Evolutionary conservation across 2,888 invertebrate genomes (phyloP).

Genomic region (Leucophenga montana): DNA sequence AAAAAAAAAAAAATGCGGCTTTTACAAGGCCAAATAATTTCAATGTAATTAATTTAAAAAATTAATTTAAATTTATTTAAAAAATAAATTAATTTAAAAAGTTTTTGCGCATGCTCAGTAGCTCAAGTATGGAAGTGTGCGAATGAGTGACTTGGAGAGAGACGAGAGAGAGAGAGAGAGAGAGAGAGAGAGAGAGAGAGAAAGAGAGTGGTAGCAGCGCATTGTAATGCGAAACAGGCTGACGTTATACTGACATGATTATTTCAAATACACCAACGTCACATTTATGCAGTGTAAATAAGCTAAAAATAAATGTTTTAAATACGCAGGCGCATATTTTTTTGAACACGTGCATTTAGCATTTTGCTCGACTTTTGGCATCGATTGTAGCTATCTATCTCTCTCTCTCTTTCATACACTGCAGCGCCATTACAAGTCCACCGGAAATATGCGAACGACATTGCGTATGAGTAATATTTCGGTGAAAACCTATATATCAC

Average conservation of each 20-base stretch:
- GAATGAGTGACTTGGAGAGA: too few relatives aligned
- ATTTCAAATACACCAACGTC: background rate
- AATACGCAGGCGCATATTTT: constrained; percentile 9
- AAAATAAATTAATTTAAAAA: too few relatives aligned
- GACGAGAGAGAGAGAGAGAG: too few relatives aligned
- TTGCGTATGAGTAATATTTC: constrained; percentile 19
- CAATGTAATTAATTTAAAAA: too few relatives aligned
- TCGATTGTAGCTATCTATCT: background rate
- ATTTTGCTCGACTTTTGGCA: background rate
- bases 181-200: background rate
- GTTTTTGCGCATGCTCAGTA: background rate
- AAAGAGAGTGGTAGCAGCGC: background rate
- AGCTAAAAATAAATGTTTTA: constrained; percentile 9
- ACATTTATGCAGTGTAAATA: background rate
- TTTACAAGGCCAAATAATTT: too few relatives aligned
- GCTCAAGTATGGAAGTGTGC: background rate
- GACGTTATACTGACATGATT: constrained; percentile 21
- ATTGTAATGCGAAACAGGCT: background rate
- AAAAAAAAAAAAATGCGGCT: too few relatives aligned
- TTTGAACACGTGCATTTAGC: background rate
- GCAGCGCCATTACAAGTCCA: background rate
- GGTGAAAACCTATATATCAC: too few relatives aligned
- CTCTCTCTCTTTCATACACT: background rate
- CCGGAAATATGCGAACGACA: constrained; percentile 4
- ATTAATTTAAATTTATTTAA: too few relatives aligned